A percentile compares a stretch with the other conserved stretches of the same genome.
phyloP scores from a whole-genome alignment of 1,140 invertebrate genomes.

The Drosophila micromelanica region DNA sequence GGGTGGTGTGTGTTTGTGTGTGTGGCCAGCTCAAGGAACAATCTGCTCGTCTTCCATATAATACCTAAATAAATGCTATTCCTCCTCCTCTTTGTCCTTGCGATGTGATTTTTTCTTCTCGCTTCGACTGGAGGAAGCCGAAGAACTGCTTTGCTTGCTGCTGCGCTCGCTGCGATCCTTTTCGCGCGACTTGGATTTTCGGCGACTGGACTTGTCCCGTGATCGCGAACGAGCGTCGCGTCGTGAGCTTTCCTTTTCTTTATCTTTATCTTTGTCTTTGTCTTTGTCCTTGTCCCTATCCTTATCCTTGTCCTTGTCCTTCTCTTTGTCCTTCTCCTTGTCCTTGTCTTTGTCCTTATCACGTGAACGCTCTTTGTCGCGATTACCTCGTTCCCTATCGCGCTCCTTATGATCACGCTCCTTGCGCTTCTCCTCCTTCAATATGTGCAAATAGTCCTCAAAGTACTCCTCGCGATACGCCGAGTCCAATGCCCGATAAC shows the following conservation, averaged over 20 bases:
- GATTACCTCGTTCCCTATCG: slow-evolving; percentile 83
- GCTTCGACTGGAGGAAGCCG: slow-evolving; percentile 70
- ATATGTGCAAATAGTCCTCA: slow-evolving; percentile 93
- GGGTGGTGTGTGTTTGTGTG: slow-evolving; percentile 3
- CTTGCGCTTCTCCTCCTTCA: slow-evolving; percentile 92
- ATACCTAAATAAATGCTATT: slow-evolving; percentile 83
- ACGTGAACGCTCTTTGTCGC: slow-evolving; percentile 67
- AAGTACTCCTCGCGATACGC: slow-evolving; percentile 96
- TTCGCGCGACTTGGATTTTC: slow-evolving; percentile 87
- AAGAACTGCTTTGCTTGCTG: slow-evolving; percentile 62
- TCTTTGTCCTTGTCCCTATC: slow-evolving; percentile 82
- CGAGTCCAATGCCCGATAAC: slow-evolving; percentile 96
- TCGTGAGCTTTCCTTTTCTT: slow-evolving; percentile 84
- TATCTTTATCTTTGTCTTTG: slow-evolving; percentile 78
- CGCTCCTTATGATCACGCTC: slow-evolving; percentile 76
- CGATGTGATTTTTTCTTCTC: slow-evolving; percentile 88
- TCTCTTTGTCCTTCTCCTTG: slow-evolving; percentile 75
- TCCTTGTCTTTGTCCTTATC: slow-evolving; percentile 77
- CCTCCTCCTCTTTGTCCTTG: slow-evolving; percentile 87
- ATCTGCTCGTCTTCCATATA: slow-evolving; percentile 45
- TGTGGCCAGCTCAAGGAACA: slow-evolving; percentile 37
- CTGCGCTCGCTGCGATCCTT: slow-evolving; percentile 86
- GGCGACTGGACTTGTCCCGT: slow-evolving; percentile 86
- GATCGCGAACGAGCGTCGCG: slow-evolving; percentile 86
- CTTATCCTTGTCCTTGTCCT: slow-evolving; percentile 66